phyloP scores from a whole-genome alignment of 2,113 vertebrate species.

The Sula dactylatra region DNA sequence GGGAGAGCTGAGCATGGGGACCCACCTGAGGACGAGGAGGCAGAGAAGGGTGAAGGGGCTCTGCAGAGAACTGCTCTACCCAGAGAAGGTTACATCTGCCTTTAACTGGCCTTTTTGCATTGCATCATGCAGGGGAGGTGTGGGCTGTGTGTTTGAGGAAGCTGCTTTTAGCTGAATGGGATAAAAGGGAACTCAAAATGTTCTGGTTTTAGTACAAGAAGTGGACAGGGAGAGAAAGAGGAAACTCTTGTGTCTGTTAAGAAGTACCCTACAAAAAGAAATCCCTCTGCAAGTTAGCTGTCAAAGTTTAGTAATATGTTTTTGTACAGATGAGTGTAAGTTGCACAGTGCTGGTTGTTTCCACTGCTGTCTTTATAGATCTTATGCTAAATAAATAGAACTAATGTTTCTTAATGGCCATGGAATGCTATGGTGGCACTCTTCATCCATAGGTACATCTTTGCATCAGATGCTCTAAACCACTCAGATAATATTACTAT shows the following conservation, averaged over 20 bases:
- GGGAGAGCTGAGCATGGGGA: accelerated
- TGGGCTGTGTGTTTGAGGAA: background rate
- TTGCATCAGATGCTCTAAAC: background rate
- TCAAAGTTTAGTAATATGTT: background rate
- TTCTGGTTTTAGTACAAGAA: background rate
- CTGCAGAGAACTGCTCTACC: accelerated
- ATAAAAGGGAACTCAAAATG: background rate
- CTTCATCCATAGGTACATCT: background rate
- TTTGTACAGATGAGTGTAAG: background rate
- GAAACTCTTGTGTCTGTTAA: background rate
- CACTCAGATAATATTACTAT: background rate
- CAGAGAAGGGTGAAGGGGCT: background rate
- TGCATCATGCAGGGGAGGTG: background rate
- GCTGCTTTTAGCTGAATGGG: conserved; percentile 39
- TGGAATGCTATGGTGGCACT: background rate
- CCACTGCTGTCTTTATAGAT: background rate
- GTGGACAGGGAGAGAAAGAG: background rate
- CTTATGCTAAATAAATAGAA: background rate
- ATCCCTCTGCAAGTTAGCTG: background rate
- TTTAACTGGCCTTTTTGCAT: background rate
- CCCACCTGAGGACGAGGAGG: background rate
- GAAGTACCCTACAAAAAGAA: background rate
- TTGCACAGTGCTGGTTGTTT: background rate
- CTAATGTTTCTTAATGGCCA: background rate
- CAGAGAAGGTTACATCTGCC: background rate